Percentiles rank a stretch among this genome's conserved stretches.
These are phyloP conservation scores for Hesperia comma DNA, from an alignment of 2,888 invertebrate genomes.

Conservation along the genomic window DNA sequence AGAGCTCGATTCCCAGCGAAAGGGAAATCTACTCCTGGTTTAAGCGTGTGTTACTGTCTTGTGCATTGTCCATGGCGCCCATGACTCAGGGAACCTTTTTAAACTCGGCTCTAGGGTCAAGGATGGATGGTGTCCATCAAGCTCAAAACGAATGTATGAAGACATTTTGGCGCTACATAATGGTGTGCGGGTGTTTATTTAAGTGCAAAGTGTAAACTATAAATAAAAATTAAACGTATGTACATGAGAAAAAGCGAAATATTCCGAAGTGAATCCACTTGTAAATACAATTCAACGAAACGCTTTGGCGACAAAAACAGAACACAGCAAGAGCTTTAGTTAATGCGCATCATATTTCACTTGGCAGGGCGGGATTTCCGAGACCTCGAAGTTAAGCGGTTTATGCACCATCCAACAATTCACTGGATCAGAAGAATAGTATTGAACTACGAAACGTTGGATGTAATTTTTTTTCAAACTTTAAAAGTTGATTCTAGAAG, in stretches of 20 bases:
- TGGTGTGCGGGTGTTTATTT: neutral
- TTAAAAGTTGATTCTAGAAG: too few relatives aligned
- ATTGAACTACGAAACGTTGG: too few relatives aligned
- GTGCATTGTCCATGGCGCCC: too few relatives aligned
- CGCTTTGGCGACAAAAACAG: constrained; percentile 68
- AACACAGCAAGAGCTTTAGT: constrained; percentile 72
- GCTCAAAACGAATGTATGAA: too few relatives aligned
- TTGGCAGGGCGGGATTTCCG: constrained; percentile 64
- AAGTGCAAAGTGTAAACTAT: neutral
- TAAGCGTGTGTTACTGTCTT: too few relatives aligned
- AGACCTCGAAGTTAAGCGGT: constrained; percentile 51
- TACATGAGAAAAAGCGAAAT: constrained; percentile 45
- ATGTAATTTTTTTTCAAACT: too few relatives aligned
- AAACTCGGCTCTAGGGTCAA: too few relatives aligned
- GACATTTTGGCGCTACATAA: too few relatives aligned
- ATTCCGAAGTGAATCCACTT: constrained; percentile 59
- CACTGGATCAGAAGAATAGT: neutral
- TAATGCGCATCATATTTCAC: constrained; percentile 79
- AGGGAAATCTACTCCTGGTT: too few relatives aligned
- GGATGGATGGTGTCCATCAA: too few relatives aligned
- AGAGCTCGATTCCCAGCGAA: too few relatives aligned
- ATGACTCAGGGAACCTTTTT: too few relatives aligned
- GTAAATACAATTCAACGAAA: constrained; percentile 63
- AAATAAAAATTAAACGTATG: constrained; percentile 31
- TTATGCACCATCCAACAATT: constrained; percentile 32